Base-by-base conservation (phyloP, 2,888 invertebrate species). In the Acrobasis consociella region DNA sequence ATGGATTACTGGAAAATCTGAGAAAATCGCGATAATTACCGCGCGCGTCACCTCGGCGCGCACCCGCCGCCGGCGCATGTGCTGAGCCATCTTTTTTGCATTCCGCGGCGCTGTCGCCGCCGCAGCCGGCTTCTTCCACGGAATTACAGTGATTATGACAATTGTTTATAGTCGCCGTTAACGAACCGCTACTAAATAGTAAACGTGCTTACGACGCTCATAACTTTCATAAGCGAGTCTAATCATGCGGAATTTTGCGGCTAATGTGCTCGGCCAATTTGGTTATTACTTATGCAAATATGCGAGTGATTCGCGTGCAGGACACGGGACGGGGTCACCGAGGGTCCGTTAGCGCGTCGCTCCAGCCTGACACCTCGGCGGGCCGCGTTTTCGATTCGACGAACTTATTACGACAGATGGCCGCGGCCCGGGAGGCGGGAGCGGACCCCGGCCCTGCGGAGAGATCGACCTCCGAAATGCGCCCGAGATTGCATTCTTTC, bases 401-500 rank as follows among this genome's bases (percentile, higher is more conserved):
- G 92, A 91, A 89, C 85, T 88, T 88, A 89, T 91, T 91, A 91
- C 91, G 89, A 89, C 91, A 91, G 91, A 91, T 91, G 91, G 86
- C 85, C 81, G 85, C 80, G 81, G 87, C 78, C 81, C 83, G 86
- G 87, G 85, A 85, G 87, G 87, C 86, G 89, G 88, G 89, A 85
- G 87, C 86, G 82, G 85, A 81, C 82, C 85, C 81, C 83, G 87
- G 87, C 86, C 85, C 89, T 85, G 82, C 81, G 87, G 89, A 90
- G 91, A 91, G 92, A 91, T 91, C 91, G 91, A 90, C 90, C 91
- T 91, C 92, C 92, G 92, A 92, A 92, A 91, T 89, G 91, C 92
- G 91, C 88, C 92, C 91, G 92, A 91, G 92, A 92, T 92, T 91
- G 91, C 93, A 93, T 92, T 93, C 93, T 93, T 93, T 92, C 91